phyloP scores from a whole-genome alignment of 2,888 invertebrate species.

The Apodemia mormo region DNA sequence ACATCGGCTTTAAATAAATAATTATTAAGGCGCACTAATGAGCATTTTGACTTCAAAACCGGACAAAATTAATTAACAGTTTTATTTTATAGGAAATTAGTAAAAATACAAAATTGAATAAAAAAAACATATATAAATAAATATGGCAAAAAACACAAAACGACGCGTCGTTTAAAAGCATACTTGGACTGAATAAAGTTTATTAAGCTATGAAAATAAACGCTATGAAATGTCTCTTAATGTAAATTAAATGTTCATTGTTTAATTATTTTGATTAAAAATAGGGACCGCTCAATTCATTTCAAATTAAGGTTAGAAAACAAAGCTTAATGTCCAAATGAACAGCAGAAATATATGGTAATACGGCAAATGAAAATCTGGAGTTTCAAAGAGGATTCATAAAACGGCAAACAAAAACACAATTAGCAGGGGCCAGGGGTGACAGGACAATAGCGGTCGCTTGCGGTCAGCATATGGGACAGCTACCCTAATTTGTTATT shows the following conservation, averaged over 20 bases:
- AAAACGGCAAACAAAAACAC: constrained; percentile 75
- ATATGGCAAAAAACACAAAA: no score
- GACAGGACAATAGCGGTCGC: constrained; percentile 56
- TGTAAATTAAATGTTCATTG: background rate
- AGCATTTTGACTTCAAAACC: no score
- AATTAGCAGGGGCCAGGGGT: constrained; percentile 60
- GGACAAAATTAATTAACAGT: no score
- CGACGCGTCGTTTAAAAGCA: no score
- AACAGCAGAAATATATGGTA: constrained; percentile 23
- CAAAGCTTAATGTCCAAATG: constrained; percentile 2
- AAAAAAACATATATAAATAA: no score
- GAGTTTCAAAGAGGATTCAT: constrained; percentile 39
- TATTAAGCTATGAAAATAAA: no score
- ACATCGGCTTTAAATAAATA: no score
- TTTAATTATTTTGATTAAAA: background rate
- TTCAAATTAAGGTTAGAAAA: background rate
- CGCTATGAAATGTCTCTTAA: background rate
- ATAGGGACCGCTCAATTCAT: background rate
- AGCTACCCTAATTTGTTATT: constrained; percentile 75
- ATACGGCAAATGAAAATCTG: constrained; percentile 35
- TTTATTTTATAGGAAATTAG: no score
- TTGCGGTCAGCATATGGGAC: constrained; percentile 51
- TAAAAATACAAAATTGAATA: no score
- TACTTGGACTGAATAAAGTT: no score
- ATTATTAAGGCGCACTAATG: no score